A percentile compares a stretch with the other conserved stretches of the same genome.
These are phyloP conservation scores for Actinostola sp. DNA, from an alignment of 92 coral and sea anemone species.

Conservation along the genomic window DNA sequence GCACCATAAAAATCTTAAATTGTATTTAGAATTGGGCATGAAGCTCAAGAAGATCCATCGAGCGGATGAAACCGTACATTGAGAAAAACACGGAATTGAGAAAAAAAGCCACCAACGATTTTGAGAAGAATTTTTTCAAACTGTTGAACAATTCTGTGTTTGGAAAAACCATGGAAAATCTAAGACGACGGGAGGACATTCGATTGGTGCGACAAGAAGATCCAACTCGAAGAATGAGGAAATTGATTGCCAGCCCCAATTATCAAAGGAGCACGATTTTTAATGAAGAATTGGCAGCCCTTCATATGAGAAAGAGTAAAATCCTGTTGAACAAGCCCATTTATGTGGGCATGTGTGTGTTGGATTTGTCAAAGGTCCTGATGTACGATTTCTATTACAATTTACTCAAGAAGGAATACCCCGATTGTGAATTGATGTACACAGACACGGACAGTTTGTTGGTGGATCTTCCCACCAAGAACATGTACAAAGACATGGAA, in stretches of 20 bases:
- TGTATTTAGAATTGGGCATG: conserved; percentile 25
- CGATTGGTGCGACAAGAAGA: too few relatives aligned
- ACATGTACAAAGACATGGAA: conserved; percentile 25
- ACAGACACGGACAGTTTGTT: conserved; percentile 50
- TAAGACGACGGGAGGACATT: too few relatives aligned
- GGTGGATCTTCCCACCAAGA: conserved; percentile 16
- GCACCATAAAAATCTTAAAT: conserved; percentile 32
- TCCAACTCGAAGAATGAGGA: too few relatives aligned
- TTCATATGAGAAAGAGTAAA: conserved; percentile 19
- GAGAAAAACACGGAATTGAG: conserved; percentile 18
- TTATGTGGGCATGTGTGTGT: conserved; percentile 18
- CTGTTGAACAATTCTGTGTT: conserved; percentile 14
- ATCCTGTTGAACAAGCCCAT: conserved; percentile 35
- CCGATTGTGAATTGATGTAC: conserved; percentile 20
- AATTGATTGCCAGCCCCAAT: too few relatives aligned
- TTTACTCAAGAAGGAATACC: conserved; percentile 16
- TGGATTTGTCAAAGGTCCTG: conserved; percentile 31
- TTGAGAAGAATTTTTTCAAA: not conserved
- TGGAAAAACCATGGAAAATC: conserved; percentile 34
- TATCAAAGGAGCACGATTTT: not conserved
- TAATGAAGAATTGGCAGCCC: not conserved
- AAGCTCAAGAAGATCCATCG: conserved; percentile 5
- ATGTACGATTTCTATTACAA: conserved; percentile 41
- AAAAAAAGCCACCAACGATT: not conserved
- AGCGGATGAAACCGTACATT: conserved; percentile 45